Evolutionary conservation across 1,140 invertebrate genomes (phyloP).

Genomic region (Orchesella cincta): DNA sequence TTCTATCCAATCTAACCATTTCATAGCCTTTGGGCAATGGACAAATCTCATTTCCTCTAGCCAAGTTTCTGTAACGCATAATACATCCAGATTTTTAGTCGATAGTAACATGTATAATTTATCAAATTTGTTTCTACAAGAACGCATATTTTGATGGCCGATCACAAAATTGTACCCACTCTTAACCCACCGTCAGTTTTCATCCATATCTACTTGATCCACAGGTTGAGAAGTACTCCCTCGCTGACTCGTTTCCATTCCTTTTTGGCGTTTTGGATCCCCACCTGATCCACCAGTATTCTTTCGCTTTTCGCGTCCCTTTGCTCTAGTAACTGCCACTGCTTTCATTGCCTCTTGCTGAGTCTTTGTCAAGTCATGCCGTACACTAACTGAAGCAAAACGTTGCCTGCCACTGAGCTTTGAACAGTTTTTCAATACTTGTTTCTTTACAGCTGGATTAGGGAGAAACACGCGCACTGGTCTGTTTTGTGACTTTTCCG

Average conservation of each 20-base stretch:
- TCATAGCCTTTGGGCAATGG: neutral
- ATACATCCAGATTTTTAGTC: neutral
- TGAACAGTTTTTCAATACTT: neutral
- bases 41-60: neutral
- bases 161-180: neutral
- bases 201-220: neutral
- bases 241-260: neutral
- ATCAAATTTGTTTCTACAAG: neutral
- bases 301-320: neutral
- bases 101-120: neutral
- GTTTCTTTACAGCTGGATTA: neutral
- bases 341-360: neutral
- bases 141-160: neutral
- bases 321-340: too few species aligned
- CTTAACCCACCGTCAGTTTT: neutral
- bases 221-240: too few species aligned
- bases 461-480: neutral
- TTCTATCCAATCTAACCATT: neutral
- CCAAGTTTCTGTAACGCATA: constrained; percentile 1
- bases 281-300: neutral
- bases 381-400: neutral
- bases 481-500: neutral
- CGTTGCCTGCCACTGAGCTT: neutral
- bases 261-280: neutral
- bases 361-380: neutral